These are phyloP conservation scores for Biston stratarius DNA, from an alignment of 2,888 invertebrate genomes.

Conservation along the genomic window DNA sequence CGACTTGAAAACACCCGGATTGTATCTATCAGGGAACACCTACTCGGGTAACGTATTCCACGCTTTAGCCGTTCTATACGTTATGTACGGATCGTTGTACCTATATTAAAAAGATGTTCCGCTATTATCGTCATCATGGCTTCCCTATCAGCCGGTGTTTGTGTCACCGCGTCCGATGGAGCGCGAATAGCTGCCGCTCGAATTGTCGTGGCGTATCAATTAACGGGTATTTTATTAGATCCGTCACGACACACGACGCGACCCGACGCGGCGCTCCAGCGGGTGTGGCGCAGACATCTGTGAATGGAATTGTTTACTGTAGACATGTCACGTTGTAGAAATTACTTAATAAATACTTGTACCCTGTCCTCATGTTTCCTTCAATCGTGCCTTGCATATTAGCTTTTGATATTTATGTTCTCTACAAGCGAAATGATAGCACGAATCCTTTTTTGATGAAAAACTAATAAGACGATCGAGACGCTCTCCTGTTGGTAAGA, in stretches of 20 bases:
- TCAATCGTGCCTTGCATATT: neutral
- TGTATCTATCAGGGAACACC: too few relatives aligned
- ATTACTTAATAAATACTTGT: neutral
- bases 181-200: conserved; percentile 37
- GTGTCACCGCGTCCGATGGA: conserved; percentile 40
- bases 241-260: conserved; percentile 42
- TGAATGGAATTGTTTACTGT: conserved; percentile 6
- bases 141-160: conserved; percentile 36
- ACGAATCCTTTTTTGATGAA: too few relatives aligned
- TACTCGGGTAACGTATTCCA: too few relatives aligned
- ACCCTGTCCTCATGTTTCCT: too few relatives aligned
- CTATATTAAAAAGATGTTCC: neutral
- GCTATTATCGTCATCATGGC: neutral
- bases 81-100: too few relatives aligned
- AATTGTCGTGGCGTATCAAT: conserved; percentile 49
- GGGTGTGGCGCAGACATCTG: conserved; percentile 6
- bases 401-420: too few relatives aligned
- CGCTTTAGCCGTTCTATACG: too few relatives aligned
- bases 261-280: neutral
- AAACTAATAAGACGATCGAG: too few relatives aligned
- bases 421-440: too few relatives aligned
- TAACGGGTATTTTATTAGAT: conserved; percentile 50
- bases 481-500: too few relatives aligned
- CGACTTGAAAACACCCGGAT: too few relatives aligned
- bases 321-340: neutral